Conservation (phyloP, 2,888 invertebrate genomes). For the Platerodrilus igneus region DNA sequence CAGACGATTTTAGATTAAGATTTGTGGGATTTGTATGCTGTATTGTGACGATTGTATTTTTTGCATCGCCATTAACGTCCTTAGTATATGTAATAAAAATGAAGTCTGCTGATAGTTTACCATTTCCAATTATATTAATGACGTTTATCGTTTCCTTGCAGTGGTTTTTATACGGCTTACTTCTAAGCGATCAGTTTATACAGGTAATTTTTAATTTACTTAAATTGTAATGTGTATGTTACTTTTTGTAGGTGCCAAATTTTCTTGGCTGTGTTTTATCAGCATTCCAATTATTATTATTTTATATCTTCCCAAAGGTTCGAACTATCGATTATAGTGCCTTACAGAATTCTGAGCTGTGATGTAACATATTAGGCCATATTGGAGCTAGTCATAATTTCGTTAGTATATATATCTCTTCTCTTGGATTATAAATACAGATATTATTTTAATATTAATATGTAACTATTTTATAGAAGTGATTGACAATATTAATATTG, state of each 20-base stretch:
- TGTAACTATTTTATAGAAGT: too few relatives aligned
- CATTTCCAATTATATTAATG: slow-evolving; percentile 80
- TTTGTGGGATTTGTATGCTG: slow-evolving; percentile 69
- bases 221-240: slow-evolving; percentile 7
- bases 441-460: too few relatives aligned
- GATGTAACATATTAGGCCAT: too few relatives aligned
- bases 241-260: slow-evolving; percentile 69
- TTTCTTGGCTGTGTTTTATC: slow-evolving; percentile 71
- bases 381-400: too few relatives aligned
- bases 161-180: slow-evolving; percentile 80
- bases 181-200: slow-evolving; percentile 74
- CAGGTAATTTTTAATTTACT: too few relatives aligned
- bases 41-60: slow-evolving; percentile 70
- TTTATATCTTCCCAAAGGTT: slow-evolving; percentile 69
- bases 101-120: slow-evolving; percentile 79
- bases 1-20: slow-evolving; percentile 52
- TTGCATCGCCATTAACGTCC: slow-evolving; percentile 77
- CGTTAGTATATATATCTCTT: too few relatives aligned
- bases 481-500: too few relatives aligned
- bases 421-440: too few relatives aligned
- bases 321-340: too few relatives aligned
- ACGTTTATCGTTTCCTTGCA: slow-evolving; percentile 76
- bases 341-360: too few relatives aligned
- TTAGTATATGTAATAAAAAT: slow-evolving; percentile 74
- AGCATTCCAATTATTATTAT: slow-evolving; percentile 69